phyloP scores from a whole-genome alignment of 2,797 vertebrate genomes.

The Pseudochirops corinnae region DNA sequence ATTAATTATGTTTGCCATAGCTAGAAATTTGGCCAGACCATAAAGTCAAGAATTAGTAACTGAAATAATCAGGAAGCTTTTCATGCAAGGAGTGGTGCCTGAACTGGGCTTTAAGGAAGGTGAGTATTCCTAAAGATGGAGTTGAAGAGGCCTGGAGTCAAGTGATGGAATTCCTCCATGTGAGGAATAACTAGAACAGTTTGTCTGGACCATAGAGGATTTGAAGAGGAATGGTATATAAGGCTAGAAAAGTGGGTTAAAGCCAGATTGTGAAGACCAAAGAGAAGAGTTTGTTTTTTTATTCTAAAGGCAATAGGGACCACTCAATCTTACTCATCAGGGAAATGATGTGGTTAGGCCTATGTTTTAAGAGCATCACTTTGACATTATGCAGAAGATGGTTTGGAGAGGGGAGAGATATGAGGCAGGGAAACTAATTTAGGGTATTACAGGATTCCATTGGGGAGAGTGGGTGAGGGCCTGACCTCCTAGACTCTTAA shows the following conservation, averaged over 20 bases:
- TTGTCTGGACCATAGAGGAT: neutral
- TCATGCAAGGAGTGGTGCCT: neutral
- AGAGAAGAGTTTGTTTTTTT: neutral
- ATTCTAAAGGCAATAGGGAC: neutral
- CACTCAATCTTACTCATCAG: neutral
- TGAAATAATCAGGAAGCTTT: neutral
- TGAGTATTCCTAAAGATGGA: neutral
- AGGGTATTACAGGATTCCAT: neutral
- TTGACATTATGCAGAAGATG: neutral
- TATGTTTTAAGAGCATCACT: neutral
- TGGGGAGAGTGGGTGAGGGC: neutral
- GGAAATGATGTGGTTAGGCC: neutral
- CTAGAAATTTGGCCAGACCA: neutral
- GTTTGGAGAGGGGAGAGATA: neutral
- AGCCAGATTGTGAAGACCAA: neutral
- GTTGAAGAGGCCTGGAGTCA: neutral
- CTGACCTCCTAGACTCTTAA: neutral
- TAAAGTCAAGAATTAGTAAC: neutral
- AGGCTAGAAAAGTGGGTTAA: neutral
- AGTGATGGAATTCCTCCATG: neutral
- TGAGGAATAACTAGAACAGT: neutral
- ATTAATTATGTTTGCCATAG: neutral
- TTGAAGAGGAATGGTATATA: neutral
- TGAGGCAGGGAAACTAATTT: neutral
- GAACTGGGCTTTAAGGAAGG: neutral